A percentile compares a stretch with the other conserved stretches of the same genome.
These are phyloP conservation scores for Callospermophilus lateralis DNA, from an alignment of 2,113 vertebrate species.

Conservation along the genomic window DNA sequence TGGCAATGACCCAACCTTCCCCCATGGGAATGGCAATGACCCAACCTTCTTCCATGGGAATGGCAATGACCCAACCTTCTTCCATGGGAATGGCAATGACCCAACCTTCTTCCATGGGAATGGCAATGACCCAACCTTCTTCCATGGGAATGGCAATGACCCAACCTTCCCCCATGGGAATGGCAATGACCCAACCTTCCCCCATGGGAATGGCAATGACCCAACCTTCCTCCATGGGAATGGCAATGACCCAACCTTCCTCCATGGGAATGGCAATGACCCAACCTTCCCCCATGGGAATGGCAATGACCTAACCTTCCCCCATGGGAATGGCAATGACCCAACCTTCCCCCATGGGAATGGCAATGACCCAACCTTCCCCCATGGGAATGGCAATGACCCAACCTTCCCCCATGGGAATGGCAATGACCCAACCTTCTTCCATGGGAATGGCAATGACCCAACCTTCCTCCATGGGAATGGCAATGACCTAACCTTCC, in stretches of 20 bases:
- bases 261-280: not conserved
- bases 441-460: not conserved
- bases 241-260: rapidly evolving
- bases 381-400: not conserved
- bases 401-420: not conserved
- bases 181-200: rapidly evolving
- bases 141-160: not conserved
- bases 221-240: not conserved
- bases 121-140: rapidly evolving
- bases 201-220: not conserved
- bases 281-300: not conserved
- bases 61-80: rapidly evolving
- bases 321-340: not conserved
- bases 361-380: rapidly evolving
- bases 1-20: rapidly evolving
- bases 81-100: not conserved
- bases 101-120: not conserved
- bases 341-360: not conserved
- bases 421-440: rapidly evolving
- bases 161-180: not conserved
- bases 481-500: rapidly evolving
- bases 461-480: not conserved
- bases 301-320: rapidly evolving
- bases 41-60: not conserved
- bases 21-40: not conserved